phyloP scores from a whole-genome alignment of 2,113 vertebrate genomes.

The Canis aureus region DNA sequence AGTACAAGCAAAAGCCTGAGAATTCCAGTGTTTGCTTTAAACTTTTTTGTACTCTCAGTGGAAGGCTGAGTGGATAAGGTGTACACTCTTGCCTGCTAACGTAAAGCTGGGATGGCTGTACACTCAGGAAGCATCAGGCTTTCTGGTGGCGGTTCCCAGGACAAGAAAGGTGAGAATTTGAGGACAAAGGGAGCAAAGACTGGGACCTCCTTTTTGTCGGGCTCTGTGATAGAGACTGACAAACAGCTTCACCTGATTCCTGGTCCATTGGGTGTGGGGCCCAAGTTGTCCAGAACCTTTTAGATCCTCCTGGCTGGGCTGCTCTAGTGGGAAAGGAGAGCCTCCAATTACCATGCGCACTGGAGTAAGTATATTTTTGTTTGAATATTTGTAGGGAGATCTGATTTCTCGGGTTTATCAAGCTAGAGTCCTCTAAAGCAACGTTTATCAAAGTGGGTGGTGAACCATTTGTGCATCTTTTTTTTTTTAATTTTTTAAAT shows the following conservation, averaged over 20 bases:
- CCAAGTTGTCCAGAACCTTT: not conserved
- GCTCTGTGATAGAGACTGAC: not conserved
- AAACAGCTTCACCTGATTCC: not conserved
- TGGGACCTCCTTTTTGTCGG: not conserved
- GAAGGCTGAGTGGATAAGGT: not conserved
- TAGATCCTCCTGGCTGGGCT: not conserved
- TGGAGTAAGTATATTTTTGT: not conserved
- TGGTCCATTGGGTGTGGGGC: not conserved
- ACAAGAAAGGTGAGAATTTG: not conserved
- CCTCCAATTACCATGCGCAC: not conserved
- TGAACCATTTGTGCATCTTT: not conserved
- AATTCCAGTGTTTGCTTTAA: not conserved
- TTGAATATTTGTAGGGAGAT: slow-evolving; percentile 14
- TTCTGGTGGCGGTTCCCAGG: not conserved
- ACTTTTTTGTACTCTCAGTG: not conserved
- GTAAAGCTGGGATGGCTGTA: not conserved
- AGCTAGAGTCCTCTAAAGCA: not conserved
- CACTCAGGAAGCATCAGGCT: not conserved
- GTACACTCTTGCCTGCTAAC: not conserved
- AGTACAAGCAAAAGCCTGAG: not conserved
- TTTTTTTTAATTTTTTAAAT: too few species aligned
- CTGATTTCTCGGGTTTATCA: slow-evolving; percentile 41
- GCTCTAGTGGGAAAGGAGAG: not conserved
- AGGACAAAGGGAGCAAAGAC: not conserved
- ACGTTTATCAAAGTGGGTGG: not conserved